Evolutionary conservation across 2,113 vertebrate genomes (phyloP).

Genomic region (Alces alces): DNA sequence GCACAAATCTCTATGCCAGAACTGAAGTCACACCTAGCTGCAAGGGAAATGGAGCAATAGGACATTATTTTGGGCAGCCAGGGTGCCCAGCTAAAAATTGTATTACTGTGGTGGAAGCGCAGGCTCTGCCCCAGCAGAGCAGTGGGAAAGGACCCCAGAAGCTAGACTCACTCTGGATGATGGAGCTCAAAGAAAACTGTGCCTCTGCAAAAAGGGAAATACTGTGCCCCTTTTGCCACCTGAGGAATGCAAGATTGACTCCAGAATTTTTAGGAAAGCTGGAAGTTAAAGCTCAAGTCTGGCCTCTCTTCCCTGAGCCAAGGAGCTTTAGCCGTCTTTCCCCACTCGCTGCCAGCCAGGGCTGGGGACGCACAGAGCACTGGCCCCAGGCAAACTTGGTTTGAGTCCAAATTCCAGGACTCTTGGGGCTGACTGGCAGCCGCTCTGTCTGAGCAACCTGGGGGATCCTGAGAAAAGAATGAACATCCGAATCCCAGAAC

Average conservation of each 20-base stretch:
- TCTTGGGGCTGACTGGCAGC: conserved; percentile 76
- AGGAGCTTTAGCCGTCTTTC: background rate
- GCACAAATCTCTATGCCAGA: background rate
- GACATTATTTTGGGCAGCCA: background rate
- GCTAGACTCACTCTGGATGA: background rate
- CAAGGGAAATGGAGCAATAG: background rate
- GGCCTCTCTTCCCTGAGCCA: background rate
- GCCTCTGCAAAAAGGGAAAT: background rate
- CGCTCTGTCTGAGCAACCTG: conserved; percentile 75
- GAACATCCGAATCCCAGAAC: conserved; percentile 71
- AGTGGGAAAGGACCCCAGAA: background rate
- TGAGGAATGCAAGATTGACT: background rate
- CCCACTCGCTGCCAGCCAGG: conserved; percentile 24
- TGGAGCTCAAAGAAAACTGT: background rate
- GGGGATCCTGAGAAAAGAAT: conserved; percentile 77
- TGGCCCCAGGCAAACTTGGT: conserved; percentile 68
- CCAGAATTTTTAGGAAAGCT: conserved; percentile 8
- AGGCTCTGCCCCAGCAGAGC: background rate
- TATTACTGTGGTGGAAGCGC: background rate
- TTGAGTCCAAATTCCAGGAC: conserved; percentile 70
- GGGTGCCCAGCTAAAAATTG: background rate
- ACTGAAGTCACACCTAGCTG: background rate
- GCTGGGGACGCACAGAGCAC: conserved; percentile 12
- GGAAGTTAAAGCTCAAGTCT: background rate
- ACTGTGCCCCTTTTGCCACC: background rate